phyloP scores from a whole-genome alignment of 2,888 invertebrate genomes.

The Daptonema setosum region DNA sequence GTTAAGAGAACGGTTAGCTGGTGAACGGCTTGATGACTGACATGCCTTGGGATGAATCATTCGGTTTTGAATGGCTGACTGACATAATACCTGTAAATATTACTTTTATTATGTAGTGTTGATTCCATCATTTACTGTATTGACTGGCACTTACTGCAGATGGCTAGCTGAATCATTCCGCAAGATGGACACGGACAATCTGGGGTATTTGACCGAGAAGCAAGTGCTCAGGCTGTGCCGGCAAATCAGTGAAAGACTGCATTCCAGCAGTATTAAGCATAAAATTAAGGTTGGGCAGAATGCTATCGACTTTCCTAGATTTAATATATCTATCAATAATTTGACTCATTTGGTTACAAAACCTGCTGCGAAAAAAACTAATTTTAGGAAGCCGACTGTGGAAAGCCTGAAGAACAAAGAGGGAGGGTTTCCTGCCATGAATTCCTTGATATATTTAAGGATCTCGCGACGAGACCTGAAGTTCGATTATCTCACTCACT shows the following conservation, averaged over 20 bases:
- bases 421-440: slow-evolving; percentile 35
- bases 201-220: slow-evolving; percentile 21
- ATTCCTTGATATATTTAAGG: slow-evolving; percentile 39
- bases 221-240: slow-evolving; percentile 12
- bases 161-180: slow-evolving; percentile 36
- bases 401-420: slow-evolving; percentile 29
- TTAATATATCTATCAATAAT: background rate
- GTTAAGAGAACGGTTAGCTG: no score
- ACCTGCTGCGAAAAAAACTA: background rate
- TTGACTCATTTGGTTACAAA: no score
- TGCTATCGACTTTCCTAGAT: background rate
- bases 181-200: slow-evolving; percentile 27
- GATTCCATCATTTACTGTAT: no score
- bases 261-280: slow-evolving; percentile 33
- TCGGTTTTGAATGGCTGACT: no score
- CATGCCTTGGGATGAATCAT: no score
- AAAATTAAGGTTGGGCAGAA: slow-evolving; percentile 36
- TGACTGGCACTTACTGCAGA: slow-evolving; percentile 19
- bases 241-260: slow-evolving; percentile 33
- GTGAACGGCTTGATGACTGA: no score
- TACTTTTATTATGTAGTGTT: no score
- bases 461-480: slow-evolving; percentile 41
- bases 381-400: slow-evolving; percentile 33
- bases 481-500: no score
- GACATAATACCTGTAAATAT: no score